Percentiles rank a stretch among this genome's conserved stretches.
phyloP scores from a whole-genome alignment of 2,888 invertebrate species.

The Epistrophe grossulariae region DNA sequence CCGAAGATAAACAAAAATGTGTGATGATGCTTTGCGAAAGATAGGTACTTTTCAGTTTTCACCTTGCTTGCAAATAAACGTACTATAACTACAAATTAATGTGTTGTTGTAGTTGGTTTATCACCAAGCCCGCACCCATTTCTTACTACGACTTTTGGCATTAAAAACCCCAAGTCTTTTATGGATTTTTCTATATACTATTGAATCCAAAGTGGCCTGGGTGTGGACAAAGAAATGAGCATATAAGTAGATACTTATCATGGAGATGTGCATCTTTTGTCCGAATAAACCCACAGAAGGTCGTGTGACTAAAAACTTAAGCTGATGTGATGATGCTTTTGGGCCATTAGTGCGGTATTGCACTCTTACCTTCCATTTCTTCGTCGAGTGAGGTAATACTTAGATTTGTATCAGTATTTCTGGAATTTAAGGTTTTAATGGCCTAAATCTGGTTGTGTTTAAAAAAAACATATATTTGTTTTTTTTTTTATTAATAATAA shows the following conservation, averaged over 20 bases:
- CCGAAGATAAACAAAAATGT: slow-evolving; percentile 36
- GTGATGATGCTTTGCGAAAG: slow-evolving; percentile 26
- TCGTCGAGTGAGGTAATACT: not conserved
- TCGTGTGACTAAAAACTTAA: slow-evolving; percentile 7
- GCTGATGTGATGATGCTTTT: not conserved
- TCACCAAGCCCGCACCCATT: slow-evolving; percentile 35
- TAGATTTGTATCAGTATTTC: not conserved
- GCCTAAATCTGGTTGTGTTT: too few relatives aligned
- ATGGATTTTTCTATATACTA: not conserved
- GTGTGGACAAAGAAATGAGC: slow-evolving; percentile 3
- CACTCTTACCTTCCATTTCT: not conserved
- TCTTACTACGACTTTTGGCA: slow-evolving; percentile 45
- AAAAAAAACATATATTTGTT: too few relatives aligned
- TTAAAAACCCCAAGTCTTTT: slow-evolving; percentile 6
- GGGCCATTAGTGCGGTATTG: not conserved
- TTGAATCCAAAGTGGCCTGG: not conserved
- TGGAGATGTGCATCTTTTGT: not conserved
- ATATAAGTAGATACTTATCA: not conserved
- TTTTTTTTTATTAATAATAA: too few relatives aligned
- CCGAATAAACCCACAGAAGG: slow-evolving; percentile 1
- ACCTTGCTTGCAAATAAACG: not conserved
- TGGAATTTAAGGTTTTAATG: too few relatives aligned
- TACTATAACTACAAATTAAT: not conserved
- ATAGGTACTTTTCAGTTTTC: slow-evolving; percentile 33
- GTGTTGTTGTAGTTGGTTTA: not conserved